Percentiles rank a stretch among this genome's conserved stretches.
Evolutionary conservation across 2,113 vertebrate genomes (phyloP).

Genomic region (Australoheros scitulus): DNA sequence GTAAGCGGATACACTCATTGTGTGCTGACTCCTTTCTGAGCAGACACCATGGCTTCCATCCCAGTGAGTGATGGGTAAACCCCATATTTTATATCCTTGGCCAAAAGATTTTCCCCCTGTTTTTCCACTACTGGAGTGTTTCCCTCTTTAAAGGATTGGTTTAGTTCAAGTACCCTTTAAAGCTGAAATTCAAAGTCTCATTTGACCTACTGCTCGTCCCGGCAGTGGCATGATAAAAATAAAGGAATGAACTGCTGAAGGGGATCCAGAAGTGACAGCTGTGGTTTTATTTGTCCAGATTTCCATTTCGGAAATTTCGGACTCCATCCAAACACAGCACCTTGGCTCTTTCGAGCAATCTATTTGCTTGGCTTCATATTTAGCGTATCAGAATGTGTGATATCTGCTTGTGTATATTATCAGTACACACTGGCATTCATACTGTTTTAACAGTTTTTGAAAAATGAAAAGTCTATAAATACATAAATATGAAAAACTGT

Average conservation of each 20-base stretch:
- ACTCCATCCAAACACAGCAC: neutral
- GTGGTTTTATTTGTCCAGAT: neutral
- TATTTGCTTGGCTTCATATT: neutral
- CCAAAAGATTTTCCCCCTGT: conserved; percentile 17
- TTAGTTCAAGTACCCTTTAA: conserved; percentile 1
- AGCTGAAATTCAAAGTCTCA: neutral
- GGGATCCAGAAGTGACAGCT: neutral
- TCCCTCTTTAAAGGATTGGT: neutral
- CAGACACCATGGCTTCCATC: conserved; percentile 44
- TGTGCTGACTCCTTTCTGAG: conserved; percentile 25
- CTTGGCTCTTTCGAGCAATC: too few species aligned
- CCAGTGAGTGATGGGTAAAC: conserved; percentile 47
- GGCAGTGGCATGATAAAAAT: neutral
- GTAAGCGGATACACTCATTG: conserved; percentile 19
- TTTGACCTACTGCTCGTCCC: neutral
- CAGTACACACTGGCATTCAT: neutral
- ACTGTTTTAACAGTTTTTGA: neutral
- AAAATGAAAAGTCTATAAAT: neutral
- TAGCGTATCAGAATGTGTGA: neutral
- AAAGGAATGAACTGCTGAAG: neutral
- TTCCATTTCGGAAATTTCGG: neutral
- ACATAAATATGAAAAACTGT: neutral
- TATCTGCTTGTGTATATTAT: neutral
- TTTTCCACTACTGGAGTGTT: conserved; percentile 7
- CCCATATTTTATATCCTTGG: conserved; percentile 31